These are phyloP conservation scores for Endomychus coccineus DNA, from an alignment of 2,888 invertebrate genomes.

Conservation along the genomic window DNA sequence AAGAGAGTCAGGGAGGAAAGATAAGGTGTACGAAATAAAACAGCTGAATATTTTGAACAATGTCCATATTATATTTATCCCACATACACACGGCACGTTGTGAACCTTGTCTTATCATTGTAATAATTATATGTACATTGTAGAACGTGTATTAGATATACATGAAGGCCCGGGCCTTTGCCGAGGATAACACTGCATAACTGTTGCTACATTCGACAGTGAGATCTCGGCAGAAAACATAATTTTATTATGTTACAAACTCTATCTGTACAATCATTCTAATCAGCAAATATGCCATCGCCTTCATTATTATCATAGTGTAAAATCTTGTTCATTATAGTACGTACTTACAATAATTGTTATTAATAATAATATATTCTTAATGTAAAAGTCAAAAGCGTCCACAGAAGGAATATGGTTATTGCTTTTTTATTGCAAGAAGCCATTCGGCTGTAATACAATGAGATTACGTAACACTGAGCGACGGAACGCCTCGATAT, in stretches of 20 bases:
- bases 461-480: constrained; percentile 46
- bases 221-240: constrained; percentile 50
- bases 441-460: constrained; percentile 56
- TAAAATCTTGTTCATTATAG: constrained; percentile 48
- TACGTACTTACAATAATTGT: constrained; percentile 46
- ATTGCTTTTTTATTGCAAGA: constrained; percentile 51
- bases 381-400: constrained; percentile 47
- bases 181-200: constrained; percentile 20
- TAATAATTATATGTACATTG: constrained; percentile 68
- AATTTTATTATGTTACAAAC: constrained; percentile 43
- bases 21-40: no score
- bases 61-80: constrained; percentile 81
- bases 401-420: constrained; percentile 50
- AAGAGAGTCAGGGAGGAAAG: no score
- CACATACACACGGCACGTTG: constrained; percentile 88
- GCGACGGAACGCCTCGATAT: constrained; percentile 15
- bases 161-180: constrained; percentile 57
- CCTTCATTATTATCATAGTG: constrained; percentile 45
- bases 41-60: constrained; percentile 76
- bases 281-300: constrained; percentile 39
- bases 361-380: constrained; percentile 42
- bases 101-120: constrained; percentile 81
- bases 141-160: constrained; percentile 61
- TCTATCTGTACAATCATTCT: constrained; percentile 47
- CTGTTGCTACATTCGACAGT: constrained; percentile 9